phyloP scores from a whole-genome alignment of 2,113 vertebrate species.

The Corydoras sp. region DNA sequence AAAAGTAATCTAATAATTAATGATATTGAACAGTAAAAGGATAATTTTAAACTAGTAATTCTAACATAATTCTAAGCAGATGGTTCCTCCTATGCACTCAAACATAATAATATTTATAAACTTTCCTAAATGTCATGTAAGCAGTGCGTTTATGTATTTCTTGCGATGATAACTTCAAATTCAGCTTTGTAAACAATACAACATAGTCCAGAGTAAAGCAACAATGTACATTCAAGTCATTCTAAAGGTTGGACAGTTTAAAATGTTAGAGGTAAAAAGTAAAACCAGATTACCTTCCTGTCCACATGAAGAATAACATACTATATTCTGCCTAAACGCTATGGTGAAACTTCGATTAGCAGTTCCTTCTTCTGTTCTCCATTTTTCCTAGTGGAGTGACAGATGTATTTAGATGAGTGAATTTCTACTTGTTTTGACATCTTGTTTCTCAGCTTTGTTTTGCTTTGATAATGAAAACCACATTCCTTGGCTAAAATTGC shows the following conservation, averaged over 20 bases:
- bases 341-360: slow-evolving; percentile 31
- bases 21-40: no score
- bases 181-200: slow-evolving; percentile 1
- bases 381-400: slow-evolving; percentile 25
- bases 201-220: not conserved
- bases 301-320: slow-evolving; percentile 16
- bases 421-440: slow-evolving; percentile 51
- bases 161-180: not conserved
- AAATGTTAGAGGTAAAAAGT: not conserved
- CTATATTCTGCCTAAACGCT: slow-evolving; percentile 29
- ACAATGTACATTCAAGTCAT: not conserved
- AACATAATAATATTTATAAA: slow-evolving; percentile 3
- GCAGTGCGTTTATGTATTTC: not conserved
- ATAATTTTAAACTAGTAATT: not conserved
- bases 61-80: slow-evolving; percentile 23
- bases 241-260: not conserved
- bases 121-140: slow-evolving; percentile 11
- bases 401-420: slow-evolving; percentile 36
- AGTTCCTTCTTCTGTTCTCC: slow-evolving; percentile 25
- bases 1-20: no score
- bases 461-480: slow-evolving; percentile 51
- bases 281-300: not conserved
- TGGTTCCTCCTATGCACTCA: slow-evolving; percentile 8
- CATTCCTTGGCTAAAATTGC: slow-evolving; percentile 37
- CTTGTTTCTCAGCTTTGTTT: slow-evolving; percentile 50